Base-by-base conservation (phyloP, 2,797 vertebrate species). In the Mormyrops boulengeri region DNA sequence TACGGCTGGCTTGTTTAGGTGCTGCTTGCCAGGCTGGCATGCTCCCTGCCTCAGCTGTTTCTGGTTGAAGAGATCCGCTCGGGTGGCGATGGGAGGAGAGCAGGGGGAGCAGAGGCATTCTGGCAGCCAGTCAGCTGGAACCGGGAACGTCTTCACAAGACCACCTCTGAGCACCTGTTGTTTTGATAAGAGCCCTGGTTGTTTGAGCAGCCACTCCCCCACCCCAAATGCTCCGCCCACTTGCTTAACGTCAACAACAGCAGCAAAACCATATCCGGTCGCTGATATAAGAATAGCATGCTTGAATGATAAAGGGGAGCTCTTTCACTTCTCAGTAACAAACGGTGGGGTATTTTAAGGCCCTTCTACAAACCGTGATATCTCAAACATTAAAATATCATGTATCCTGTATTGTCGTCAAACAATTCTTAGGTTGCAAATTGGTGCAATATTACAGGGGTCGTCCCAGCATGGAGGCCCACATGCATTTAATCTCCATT, bases 51-150 rank as follows among this genome's bases (percentile, higher is more conserved):
- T 91, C 85, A 92, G 85, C 17, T 41, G 89, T 77, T 87, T 80
- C 88, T 90, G 90, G 73, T 52, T 52, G 44, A 38, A 38, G 53
- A 38, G 11, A 87, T 84, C 91, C 91, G 91, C 91, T 91, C 91
- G 89, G 66, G 87, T 19, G 85, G 50, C 88, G 86, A 47, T 12
- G 69, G 26, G 84, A 55, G 88, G 91, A 90, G 89, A 47, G 22
- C 19, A 89, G 73, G 90, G 19, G 60, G 84, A 90, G 92, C 89
- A 89, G 90, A 88, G 89, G 88, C 93, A 90, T 89, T 12, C 1
- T 89, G 89, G 88, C 93, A 90, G 91, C 17, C 1, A 47, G 92
- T 91, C 93, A 94, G 90, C 93, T 93, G 92, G 94, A 92, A 92
- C 89, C 8, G 1, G 34, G 57, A 38, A 80, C 85, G 89, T 91